Conservation (phyloP, 2,888 invertebrate genomes). For the Pristionchus maxplancki region DNA sequence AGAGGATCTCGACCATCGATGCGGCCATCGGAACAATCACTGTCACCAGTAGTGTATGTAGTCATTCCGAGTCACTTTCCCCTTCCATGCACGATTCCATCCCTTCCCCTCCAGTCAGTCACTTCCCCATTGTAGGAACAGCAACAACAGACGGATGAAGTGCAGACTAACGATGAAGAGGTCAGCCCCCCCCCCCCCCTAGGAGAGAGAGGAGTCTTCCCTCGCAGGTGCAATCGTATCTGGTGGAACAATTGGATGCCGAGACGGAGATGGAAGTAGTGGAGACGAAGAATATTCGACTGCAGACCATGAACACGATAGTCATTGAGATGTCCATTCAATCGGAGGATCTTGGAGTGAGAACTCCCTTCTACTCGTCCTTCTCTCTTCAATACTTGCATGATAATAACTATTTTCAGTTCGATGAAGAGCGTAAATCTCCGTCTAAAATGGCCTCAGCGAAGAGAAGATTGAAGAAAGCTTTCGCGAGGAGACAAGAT, state of each 20-base stretch:
- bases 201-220: neutral
- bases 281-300: constrained; percentile 70
- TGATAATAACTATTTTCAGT: neutral
- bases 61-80: neutral
- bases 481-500: constrained; percentile 57
- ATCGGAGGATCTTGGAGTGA: constrained; percentile 65
- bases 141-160: constrained; percentile 69
- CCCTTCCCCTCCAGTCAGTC: neutral
- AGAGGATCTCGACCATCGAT: neutral
- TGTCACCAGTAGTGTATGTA: constrained; percentile 32
- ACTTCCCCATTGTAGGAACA: constrained; percentile 59
- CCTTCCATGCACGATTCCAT: neutral
- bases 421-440: constrained; percentile 54
- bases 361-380: neutral
- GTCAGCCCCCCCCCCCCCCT: neutral
- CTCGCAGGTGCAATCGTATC: constrained; percentile 66
- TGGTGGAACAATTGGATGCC: constrained; percentile 63
- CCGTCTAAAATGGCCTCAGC: constrained; percentile 72
- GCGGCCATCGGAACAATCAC: neutral
- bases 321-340: constrained; percentile 68
- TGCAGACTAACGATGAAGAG: constrained; percentile 67
- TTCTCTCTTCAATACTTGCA: too few species aligned
- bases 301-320: constrained; percentile 72
- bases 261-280: constrained; percentile 69
- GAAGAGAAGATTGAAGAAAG: constrained; percentile 67